Conservation (phyloP, 2,888 invertebrate genomes). For the Lasioglossum pauxillum region DNA sequence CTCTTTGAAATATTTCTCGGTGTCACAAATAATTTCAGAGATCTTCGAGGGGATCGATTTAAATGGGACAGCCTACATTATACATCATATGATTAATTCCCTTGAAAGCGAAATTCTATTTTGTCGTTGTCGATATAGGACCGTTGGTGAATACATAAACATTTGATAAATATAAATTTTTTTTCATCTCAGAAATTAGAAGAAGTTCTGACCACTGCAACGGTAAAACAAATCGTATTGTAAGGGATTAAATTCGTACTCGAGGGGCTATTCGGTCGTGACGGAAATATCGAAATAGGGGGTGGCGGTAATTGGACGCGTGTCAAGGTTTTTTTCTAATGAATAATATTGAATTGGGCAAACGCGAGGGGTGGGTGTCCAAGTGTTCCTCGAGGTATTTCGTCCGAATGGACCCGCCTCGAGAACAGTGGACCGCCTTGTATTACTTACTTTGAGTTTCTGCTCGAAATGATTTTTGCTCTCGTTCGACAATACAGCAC, state of each 20-base stretch:
- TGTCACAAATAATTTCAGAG: no score
- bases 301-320: neutral
- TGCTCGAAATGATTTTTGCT: constrained; percentile 93
- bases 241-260: neutral
- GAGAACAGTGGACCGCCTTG: neutral
- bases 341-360: neutral
- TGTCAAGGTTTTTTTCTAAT: neutral
- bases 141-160: no score
- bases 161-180: neutral
- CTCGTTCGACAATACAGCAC: constrained; percentile 95
- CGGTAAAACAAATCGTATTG: neutral
- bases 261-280: neutral
- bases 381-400: neutral
- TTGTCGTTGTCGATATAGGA: neutral
- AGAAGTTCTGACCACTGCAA: no score
- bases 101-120: neutral
- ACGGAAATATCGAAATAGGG: neutral
- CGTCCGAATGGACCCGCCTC: neutral
- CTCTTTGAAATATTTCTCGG: no score
- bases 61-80: no score
- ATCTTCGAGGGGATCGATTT: no score
- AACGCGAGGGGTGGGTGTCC: neutral
- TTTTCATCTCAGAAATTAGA: neutral
- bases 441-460: constrained; percentile 91
- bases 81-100: no score